Evolutionary conservation across 2,113 vertebrate species (phyloP), one percentile per base, ranked within the genome.

Genomic region (Prunella fulvescens): DNA sequence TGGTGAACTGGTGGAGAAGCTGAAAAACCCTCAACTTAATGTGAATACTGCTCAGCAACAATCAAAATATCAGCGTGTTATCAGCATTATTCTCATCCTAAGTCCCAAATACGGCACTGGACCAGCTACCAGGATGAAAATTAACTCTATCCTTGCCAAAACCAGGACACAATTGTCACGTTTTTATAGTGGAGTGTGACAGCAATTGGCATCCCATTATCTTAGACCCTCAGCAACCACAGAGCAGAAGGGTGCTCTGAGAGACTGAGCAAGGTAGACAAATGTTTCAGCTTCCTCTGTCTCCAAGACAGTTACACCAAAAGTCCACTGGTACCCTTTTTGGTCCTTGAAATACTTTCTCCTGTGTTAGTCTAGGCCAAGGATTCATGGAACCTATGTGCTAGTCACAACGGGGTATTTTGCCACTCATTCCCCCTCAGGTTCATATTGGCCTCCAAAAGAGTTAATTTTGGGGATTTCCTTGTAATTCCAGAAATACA

Each of bases 191-290:
- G 44, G 13, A 64, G 12, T 31, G 31, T 57, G 25, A 20, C 33
- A 56, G 29, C 0, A 0, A 65, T 16, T 19, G 7, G 37, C 10
- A 33, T 4, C 8, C 18, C 10, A 6, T 51, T 10, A n/a, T 66
- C 33, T 73, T 58, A 11, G 19, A 33, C 25, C 6, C 14, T 57
- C 31, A 42, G 42, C 42, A 51, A 10, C 37, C 5, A 1, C 12
- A n/a, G 19, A 66, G 33, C 23, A 66, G 33, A 44, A 44, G 10
- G 10, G 7, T 50, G 26, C 14, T 50, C 22, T 19, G 37, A 39
- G 19, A 73, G 4, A 45, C 28, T 28, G 10, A 65, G 28, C 10
- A n/a, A 66, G 33, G 33, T 6, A 37, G 20, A 33, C 1, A 66
- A 50, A 9, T 1, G 6, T 28, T 73, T 73, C 19, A 11, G 9